A percentile compares a stretch with the other conserved stretches of the same genome.
phyloP scores from a whole-genome alignment of 2,797 vertebrate species.

The Diplodus sargus region DNA sequence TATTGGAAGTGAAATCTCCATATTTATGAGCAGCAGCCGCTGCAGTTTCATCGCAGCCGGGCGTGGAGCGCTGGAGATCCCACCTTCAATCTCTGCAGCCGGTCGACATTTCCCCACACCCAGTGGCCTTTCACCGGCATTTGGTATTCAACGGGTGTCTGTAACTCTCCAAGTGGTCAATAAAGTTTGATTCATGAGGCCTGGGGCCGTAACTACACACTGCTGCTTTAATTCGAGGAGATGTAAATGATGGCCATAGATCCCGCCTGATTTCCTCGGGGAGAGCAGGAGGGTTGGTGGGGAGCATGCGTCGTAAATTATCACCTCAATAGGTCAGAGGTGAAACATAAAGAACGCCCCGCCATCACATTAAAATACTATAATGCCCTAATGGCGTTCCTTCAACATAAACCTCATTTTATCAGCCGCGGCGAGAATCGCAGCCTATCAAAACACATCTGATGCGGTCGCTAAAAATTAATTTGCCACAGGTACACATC shows the following conservation, averaged over 20 bases:
- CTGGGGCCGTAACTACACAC: conserved; percentile 63
- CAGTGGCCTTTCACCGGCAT: conserved; percentile 66
- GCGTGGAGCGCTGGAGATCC: conserved; percentile 37
- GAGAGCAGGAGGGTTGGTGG: conserved; percentile 50
- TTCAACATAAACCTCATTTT: conserved; percentile 43
- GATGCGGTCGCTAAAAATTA: not conserved
- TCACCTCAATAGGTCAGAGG: conserved; percentile 72
- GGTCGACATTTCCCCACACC: conserved; percentile 36
- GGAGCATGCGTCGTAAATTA: conserved; percentile 60
- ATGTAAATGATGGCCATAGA: conserved; percentile 81
- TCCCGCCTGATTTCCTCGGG: conserved; percentile 81
- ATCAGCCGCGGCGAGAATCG: conserved; percentile 14
- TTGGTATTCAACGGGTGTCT: conserved; percentile 79
- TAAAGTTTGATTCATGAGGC: conserved; percentile 81
- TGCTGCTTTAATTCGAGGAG: conserved; percentile 75
- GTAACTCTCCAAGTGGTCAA: conserved; percentile 79
- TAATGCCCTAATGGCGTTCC: conserved; percentile 63
- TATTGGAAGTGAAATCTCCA: conserved; percentile 62
- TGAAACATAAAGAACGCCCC: conserved; percentile 65
- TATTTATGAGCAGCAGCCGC: conserved; percentile 70
- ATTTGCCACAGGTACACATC: not conserved
- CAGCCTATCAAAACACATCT: conserved; percentile 28
- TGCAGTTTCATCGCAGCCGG: conserved; percentile 61
- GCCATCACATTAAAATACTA: conserved; percentile 70
- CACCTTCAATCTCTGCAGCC: conserved; percentile 56